Conservation (phyloP, 2,113 vertebrate genomes). For the Zingel zingel region DNA sequence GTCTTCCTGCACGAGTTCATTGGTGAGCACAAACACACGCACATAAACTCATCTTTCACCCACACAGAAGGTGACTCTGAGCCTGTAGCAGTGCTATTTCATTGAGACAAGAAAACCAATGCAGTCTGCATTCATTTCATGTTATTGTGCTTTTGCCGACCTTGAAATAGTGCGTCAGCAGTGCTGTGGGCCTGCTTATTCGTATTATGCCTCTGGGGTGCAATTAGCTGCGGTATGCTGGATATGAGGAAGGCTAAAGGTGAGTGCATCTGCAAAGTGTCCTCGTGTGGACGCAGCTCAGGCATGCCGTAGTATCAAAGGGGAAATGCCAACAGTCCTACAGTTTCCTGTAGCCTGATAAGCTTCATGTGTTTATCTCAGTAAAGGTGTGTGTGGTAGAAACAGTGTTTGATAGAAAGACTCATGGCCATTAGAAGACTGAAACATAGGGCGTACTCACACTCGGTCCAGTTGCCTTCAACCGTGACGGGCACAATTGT, state of each 20-base stretch:
- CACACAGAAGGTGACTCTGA: neutral
- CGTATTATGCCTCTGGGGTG: constrained; percentile 47
- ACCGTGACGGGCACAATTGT: no score
- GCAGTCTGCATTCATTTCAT: constrained; percentile 10
- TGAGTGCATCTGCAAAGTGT: constrained; percentile 54
- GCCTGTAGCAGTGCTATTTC: neutral
- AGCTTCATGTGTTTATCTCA: constrained; percentile 71
- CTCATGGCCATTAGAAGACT: neutral
- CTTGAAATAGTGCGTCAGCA: constrained; percentile 69
- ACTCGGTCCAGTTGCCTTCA: no score
- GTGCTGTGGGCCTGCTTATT: constrained; percentile 4
- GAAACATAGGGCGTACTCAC: neutral
- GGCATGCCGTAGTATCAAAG: constrained; percentile 25
- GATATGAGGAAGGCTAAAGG: constrained; percentile 67
- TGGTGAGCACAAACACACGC: constrained; percentile 80
- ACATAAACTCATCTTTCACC: neutral
- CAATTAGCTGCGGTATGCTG: constrained; percentile 43
- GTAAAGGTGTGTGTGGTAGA: constrained; percentile 23
- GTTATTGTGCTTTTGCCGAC: constrained; percentile 35
- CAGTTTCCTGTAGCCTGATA: constrained; percentile 71
- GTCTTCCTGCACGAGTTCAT: constrained; percentile 98
- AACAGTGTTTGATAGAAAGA: constrained; percentile 8
- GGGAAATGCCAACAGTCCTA: constrained; percentile 79
- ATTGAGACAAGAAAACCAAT: constrained; percentile 27
- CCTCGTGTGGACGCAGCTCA: neutral